Evolutionary conservation across 2,888 invertebrate genomes (phyloP).

Genomic region (Nemotelus pantherinus): DNA sequence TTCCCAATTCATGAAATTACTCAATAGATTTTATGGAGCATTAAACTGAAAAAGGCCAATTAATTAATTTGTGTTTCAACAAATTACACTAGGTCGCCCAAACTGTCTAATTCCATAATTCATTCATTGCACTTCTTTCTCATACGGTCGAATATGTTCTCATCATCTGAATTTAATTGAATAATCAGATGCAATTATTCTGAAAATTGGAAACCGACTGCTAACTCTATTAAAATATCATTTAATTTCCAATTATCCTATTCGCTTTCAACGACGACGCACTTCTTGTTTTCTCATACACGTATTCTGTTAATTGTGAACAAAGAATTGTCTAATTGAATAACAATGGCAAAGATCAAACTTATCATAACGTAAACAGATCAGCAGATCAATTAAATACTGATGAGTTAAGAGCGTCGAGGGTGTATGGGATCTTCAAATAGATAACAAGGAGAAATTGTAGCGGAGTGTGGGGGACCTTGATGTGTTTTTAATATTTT

Average conservation of each 20-base stretch:
- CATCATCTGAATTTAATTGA: conserved; percentile 33
- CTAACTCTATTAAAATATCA: conserved; percentile 35
- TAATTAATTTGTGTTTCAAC: conserved; percentile 43
- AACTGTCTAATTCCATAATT: too few species aligned
- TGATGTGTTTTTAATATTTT: too few species aligned
- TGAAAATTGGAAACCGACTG: conserved; percentile 2
- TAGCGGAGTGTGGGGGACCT: too few species aligned
- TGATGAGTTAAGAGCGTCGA: conserved; percentile 6
- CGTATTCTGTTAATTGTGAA: conserved; percentile 8
- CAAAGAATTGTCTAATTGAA: conserved; percentile 36
- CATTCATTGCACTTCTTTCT: background rate
- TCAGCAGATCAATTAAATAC: conserved; percentile 38
- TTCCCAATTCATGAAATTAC: too few species aligned
- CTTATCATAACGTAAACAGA: conserved; percentile 42
- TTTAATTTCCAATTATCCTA: conserved; percentile 40
- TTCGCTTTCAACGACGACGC: conserved; percentile 4
- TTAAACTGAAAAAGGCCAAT: background rate
- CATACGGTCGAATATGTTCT: background rate
- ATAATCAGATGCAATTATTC: conserved; percentile 40
- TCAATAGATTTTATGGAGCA: too few species aligned
- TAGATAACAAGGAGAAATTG: too few species aligned
- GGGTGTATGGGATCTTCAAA: background rate
- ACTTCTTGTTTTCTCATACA: conserved; percentile 6
- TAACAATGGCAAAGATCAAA: conserved; percentile 33
- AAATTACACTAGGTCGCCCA: conserved; percentile 32